phyloP scores from a whole-genome alignment of 2,113 vertebrate genomes.

The Plecturocebus donacophilus region DNA sequence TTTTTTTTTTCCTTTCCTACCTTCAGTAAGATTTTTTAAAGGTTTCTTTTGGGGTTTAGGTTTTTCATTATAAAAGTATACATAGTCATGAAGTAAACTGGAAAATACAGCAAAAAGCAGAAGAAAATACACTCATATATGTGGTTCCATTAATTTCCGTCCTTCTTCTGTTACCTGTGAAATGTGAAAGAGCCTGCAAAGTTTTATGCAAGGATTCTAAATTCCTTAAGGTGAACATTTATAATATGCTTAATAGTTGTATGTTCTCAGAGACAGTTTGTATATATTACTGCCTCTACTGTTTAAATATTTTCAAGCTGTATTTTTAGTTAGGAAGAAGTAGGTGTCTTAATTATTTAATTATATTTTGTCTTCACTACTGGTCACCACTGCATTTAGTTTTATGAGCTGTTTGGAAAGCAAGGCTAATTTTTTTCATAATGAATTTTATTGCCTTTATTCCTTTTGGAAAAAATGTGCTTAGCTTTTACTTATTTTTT shows the following conservation, averaged over 20 bases:
- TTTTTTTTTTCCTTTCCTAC: neutral
- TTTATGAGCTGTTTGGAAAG: slow-evolving; percentile 48
- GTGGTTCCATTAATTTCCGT: neutral
- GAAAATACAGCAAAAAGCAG: neutral
- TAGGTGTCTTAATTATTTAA: neutral
- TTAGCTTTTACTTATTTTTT: slow-evolving; percentile 7
- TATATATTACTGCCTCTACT: neutral
- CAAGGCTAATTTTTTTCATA: neutral
- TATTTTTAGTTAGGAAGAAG: slow-evolving; percentile 1
- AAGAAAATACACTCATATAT: neutral
- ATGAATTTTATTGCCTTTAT: neutral
- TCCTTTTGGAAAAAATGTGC: neutral
- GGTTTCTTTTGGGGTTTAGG: neutral
- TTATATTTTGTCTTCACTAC: neutral
- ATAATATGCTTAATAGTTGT: neutral
- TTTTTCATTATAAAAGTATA: neutral
- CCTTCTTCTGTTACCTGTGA: neutral
- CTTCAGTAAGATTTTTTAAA: neutral
- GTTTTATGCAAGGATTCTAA: slow-evolving; percentile 5
- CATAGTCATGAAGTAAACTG: neutral
- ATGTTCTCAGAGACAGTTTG: neutral
- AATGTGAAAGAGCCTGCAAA: neutral
- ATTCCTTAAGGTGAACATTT: neutral
- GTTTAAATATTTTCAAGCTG: neutral
- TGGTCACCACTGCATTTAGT: slow-evolving; percentile 31